These are phyloP conservation scores for Gymnogyps californianus DNA, from an alignment of 2,113 vertebrate genomes.

Conservation along the genomic window DNA sequence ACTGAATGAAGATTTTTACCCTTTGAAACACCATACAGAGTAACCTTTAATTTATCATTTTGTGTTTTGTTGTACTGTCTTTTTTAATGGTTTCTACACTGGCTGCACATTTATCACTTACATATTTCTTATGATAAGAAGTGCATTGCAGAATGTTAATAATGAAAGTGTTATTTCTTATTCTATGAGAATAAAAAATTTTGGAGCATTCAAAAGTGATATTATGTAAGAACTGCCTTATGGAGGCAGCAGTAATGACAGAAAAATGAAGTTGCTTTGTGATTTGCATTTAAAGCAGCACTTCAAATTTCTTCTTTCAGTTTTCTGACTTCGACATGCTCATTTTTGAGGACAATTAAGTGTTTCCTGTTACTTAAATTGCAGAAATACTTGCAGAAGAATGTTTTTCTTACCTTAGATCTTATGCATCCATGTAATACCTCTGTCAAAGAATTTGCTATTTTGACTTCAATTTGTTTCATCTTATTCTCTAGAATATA, in stretches of 20 bases:
- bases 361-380: not conserved
- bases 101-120: not conserved
- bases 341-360: not conserved
- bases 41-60: not conserved
- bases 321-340: not conserved
- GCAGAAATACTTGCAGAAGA: not conserved
- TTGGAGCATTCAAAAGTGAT: not conserved
- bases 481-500: not conserved
- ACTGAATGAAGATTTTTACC: not conserved
- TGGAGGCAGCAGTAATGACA: not conserved
- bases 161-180: not conserved
- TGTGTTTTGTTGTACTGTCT: not conserved
- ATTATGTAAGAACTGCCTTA: not conserved
- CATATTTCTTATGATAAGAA: not conserved
- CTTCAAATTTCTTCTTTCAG: not conserved
- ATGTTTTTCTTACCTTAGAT: not conserved
- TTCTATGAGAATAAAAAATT: not conserved
- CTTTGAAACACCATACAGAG: not conserved
- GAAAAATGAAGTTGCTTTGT: not conserved
- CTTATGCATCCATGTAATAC: not conserved
- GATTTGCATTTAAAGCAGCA: not conserved
- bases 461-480: not conserved
- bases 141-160: not conserved
- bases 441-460: not conserved
- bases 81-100: not conserved